These are phyloP conservation scores for Odobenus rosmarus DNA, from an alignment of 2,113 vertebrate species.

Conservation along the genomic window DNA sequence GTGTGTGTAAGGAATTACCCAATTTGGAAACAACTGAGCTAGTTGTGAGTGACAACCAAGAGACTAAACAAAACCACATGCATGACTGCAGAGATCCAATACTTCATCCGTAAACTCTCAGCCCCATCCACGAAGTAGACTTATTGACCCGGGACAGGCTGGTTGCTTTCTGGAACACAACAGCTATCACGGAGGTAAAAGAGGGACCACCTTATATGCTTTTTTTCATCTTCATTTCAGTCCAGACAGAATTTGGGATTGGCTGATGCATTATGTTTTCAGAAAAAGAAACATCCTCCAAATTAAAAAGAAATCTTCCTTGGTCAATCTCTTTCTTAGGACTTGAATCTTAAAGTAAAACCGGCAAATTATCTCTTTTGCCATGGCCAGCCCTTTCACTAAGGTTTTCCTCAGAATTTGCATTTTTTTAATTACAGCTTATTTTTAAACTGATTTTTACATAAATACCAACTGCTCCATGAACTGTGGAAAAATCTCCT, in stretches of 20 bases:
- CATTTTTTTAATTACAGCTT: not conserved
- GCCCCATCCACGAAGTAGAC: not conserved
- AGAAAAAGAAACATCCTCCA: not conserved
- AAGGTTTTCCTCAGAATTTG: not conserved
- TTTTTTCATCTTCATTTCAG: not conserved
- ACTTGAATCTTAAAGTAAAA: slow-evolving; percentile 28
- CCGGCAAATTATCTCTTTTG: not conserved
- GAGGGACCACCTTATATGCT: not conserved
- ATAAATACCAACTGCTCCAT: not conserved
- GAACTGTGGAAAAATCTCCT: not conserved
- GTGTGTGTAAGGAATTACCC: not conserved
- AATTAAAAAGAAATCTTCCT: not conserved
- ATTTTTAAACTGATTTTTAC: not conserved
- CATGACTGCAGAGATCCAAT: not conserved
- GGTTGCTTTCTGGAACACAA: not conserved
- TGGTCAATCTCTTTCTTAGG: not conserved
- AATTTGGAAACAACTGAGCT: not conserved
- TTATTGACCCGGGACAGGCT: not conserved
- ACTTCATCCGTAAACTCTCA: not conserved
- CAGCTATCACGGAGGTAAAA: not conserved
- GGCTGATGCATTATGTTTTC: not conserved
- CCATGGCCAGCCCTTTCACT: not conserved
- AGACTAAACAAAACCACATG: not conserved
- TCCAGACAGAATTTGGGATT: not conserved
- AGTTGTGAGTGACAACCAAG: not conserved